Evolutionary conservation across 2,888 invertebrate genomes (phyloP).

Genomic region (Cylindroiulus punctatus): DNA sequence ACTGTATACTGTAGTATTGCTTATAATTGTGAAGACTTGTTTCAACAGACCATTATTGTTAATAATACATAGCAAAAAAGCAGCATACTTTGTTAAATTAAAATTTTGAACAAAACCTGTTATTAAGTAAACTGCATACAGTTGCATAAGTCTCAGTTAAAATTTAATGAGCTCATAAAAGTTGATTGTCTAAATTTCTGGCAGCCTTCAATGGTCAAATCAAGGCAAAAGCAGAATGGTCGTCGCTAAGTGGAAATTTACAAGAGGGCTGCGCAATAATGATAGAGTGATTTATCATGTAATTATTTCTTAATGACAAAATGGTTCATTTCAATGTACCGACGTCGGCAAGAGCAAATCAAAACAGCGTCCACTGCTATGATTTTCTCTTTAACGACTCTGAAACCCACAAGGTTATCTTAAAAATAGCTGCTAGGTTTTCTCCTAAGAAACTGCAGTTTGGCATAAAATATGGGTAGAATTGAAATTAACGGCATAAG

Average conservation of each 20-base stretch:
- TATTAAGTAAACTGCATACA: neutral
- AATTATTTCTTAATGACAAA: neutral
- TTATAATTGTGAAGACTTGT: too few species aligned
- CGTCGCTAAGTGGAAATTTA: neutral
- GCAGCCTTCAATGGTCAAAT: neutral
- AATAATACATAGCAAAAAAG: too few species aligned
- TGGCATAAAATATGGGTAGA: neutral
- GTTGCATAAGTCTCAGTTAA: neutral
- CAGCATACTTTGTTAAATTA: neutral
- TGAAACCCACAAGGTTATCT: neutral
- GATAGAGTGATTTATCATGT: neutral
- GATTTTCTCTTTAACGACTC: neutral
- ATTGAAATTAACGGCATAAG: neutral
- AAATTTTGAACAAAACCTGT: neutral
- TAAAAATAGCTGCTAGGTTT: neutral
- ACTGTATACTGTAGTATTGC: too few species aligned
- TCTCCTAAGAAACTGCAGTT: neutral
- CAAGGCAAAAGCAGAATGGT: neutral
- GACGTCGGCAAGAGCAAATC: neutral
- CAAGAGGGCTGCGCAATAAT: neutral
- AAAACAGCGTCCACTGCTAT: neutral
- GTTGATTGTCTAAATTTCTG: neutral
- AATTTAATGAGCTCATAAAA: slow-evolving; percentile 1
- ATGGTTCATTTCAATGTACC: neutral
- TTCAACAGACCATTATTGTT: too few species aligned